Evolutionary conservation across 2,113 vertebrate genomes (phyloP), one percentile per base, ranked within the genome.

Genomic region (Actenoides hombroni): DNA sequence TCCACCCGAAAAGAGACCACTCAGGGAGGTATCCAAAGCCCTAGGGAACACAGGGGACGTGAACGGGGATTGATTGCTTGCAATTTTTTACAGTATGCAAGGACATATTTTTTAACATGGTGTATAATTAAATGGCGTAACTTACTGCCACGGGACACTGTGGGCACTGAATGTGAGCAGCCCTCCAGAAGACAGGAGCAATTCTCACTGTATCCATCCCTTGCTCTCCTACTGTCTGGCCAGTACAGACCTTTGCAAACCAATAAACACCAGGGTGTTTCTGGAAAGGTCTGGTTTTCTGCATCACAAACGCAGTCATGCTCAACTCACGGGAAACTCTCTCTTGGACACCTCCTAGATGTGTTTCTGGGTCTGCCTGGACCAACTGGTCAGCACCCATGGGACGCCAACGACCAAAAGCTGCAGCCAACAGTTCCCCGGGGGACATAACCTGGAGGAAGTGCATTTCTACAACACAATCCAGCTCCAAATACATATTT

Each of bases 81-180:
- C 71, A 53, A 57, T 88, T 92, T 83, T 86, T 69, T 84, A 59
- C 65, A 51, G 54, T 7, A 63, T 31, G 61, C 56, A 91, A 80
- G 77, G 87, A 81, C 54, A 5, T 87, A 57, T 74, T 90, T 91
- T 94, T 92, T 78, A 81, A 75, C n/a, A 13, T 5, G 29, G 54
- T 46, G 33, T 56, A 73, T 69, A 83, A 95, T 92, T 91, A 91
- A 86, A 88, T 48, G 69, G 49, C 24, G 18, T 48, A 83, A 88
- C 49, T 92, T 48, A 80, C 49, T 77, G 68, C 54, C 51, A 59
- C 28, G 9, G 28, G 73, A 48, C 68, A 71, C 48, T 2, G 14
- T 20, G 65, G 65, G 86, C 88, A 92, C 61, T 35, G n/a, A 61
- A 39, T 31, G 77, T 0, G 16, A 78, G 40, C 56, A 46, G 86